Percentiles rank a stretch among this genome's conserved stretches.
phyloP scores from a whole-genome alignment of 2,113 vertebrate genomes.

The Lagopus muta region DNA sequence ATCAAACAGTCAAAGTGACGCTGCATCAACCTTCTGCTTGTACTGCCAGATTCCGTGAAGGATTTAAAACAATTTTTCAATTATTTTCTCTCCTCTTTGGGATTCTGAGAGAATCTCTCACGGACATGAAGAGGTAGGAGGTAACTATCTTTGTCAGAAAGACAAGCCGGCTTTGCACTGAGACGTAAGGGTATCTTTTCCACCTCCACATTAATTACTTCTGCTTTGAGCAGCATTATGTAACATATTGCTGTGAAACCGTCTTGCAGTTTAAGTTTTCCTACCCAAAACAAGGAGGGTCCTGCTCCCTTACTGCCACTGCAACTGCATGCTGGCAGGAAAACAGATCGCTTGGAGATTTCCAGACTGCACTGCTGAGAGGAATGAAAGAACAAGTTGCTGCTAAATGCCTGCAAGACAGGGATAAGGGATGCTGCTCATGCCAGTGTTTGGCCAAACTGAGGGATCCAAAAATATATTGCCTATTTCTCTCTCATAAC shows the following conservation, averaged over 20 bases:
- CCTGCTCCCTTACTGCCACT: constrained; percentile 23
- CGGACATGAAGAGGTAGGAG: constrained; percentile 64
- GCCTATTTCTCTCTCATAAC: background rate
- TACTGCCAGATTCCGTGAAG: background rate
- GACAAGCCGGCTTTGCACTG: constrained; percentile 39
- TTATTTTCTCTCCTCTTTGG: background rate
- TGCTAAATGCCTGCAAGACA: background rate
- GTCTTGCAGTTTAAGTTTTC: constrained; percentile 54
- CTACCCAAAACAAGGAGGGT: constrained; percentile 45
- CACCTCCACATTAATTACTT: constrained; percentile 62
- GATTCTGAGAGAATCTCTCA: constrained; percentile 21
- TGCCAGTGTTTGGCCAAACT: background rate
- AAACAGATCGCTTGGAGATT: constrained; percentile 22
- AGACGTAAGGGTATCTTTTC: constrained; percentile 52
- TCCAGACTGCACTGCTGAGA: constrained; percentile 41
- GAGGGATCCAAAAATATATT: background rate
- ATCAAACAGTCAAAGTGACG: background rate
- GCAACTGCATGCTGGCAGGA: background rate
- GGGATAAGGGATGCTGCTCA: constrained; percentile 3
- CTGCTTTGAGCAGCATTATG: constrained; percentile 61
- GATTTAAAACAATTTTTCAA: background rate
- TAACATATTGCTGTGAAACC: constrained; percentile 29
- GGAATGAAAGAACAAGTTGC: constrained; percentile 9
- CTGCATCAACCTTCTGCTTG: background rate
- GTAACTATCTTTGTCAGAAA: constrained; percentile 57